Evolutionary conservation across 2,113 vertebrate species (phyloP).

Genomic region (Bubo blakistoni): DNA sequence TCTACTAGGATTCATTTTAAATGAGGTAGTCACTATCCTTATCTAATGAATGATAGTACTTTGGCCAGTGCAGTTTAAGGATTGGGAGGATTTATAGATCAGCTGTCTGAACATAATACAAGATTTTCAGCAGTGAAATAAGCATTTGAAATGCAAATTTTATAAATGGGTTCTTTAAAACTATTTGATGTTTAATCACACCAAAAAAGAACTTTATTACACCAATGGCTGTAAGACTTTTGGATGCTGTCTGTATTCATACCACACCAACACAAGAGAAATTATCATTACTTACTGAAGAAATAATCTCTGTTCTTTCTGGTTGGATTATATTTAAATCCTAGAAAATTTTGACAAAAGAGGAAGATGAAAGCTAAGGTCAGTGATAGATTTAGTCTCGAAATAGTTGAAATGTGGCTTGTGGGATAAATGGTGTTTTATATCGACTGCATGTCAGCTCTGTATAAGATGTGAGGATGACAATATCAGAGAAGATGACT

Average conservation of each 20-base stretch:
- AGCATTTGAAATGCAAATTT: conserved; percentile 56
- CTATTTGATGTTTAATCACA: conserved; percentile 32
- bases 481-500: neutral
- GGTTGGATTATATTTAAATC: conserved; percentile 28
- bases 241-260: neutral
- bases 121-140: conserved; percentile 4
- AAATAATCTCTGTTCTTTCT: conserved; percentile 34
- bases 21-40: neutral
- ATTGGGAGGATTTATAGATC: conserved; percentile 38
- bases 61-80: neutral
- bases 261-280: neutral
- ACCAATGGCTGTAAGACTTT: neutral
- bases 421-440: neutral
- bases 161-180: conserved; percentile 26
- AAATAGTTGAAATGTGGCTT: neutral
- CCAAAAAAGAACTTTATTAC: neutral
- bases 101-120: conserved; percentile 12
- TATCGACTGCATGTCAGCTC: neutral
- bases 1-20: conserved; percentile 8
- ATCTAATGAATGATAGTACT: neutral
- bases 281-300: neutral
- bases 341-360: neutral
- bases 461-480: neutral
- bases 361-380: conserved; percentile 16
- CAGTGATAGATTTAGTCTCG: neutral